phyloP scores from a whole-genome alignment of 2,797 vertebrate species.

The Argentina silus region DNA sequence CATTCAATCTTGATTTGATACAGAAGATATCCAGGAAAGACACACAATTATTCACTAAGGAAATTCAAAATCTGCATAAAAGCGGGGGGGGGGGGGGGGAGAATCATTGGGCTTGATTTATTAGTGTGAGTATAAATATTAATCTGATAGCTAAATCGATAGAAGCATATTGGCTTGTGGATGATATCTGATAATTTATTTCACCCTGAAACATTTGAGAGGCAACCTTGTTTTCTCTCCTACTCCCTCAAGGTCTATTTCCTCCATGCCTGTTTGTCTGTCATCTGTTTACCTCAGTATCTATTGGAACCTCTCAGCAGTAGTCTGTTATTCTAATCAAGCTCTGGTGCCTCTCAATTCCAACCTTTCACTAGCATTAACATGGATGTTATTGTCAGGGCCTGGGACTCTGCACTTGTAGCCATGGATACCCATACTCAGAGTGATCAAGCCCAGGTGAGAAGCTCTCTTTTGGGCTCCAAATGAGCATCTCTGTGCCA shows the following conservation, averaged over 20 bases:
- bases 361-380: conserved; percentile 28
- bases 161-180: conserved; percentile 27
- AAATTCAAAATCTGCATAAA: conserved; percentile 42
- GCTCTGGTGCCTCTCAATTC: conserved; percentile 19
- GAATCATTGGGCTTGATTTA: conserved; percentile 42
- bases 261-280: conserved; percentile 2
- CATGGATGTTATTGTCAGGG: conserved; percentile 40
- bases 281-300: conserved; percentile 13
- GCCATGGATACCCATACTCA: conserved; percentile 30
- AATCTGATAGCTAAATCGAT: conserved; percentile 47
- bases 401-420: conserved; percentile 33
- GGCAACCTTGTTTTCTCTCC: conserved; percentile 33
- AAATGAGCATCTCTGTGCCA: conserved; percentile 53
- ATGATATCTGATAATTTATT: conserved; percentile 29
- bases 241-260: conserved; percentile 5
- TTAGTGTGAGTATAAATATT: conserved; percentile 45
- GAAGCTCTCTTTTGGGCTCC: conserved; percentile 43
- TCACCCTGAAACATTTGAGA: conserved; percentile 39
- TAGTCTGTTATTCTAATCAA: conserved; percentile 32
- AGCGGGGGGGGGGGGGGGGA: conserved; percentile 3
- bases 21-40: conserved; percentile 23
- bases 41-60: conserved; percentile 18
- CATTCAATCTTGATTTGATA: conserved; percentile 51
- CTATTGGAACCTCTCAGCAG: conserved; percentile 8
- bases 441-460: conserved; percentile 47